phyloP scores from a whole-genome alignment of 2,888 invertebrate genomes.

The Ophioninae sp. region DNA sequence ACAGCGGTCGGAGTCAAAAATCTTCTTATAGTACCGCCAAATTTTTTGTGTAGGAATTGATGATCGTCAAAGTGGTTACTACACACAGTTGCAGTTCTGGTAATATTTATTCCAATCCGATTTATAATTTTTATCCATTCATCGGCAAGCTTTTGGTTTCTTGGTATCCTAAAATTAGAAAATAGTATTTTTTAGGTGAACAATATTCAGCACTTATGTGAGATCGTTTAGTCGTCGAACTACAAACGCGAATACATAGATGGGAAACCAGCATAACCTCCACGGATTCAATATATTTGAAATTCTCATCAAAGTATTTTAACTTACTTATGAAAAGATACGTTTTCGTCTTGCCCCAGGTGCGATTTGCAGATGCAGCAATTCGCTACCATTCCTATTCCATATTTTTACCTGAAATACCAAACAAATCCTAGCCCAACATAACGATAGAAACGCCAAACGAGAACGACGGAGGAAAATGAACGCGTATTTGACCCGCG shows the following conservation, averaged over 20 bases:
- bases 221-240: not conserved
- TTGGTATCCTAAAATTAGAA: conserved; percentile 19
- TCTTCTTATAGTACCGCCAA: conserved; percentile 17
- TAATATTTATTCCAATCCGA: conserved; percentile 7
- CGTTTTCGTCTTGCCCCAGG: conserved; percentile 13
- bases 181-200: not conserved
- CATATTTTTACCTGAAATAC: conserved; percentile 5
- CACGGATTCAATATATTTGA: conserved; percentile 5
- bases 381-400: conserved; percentile 9
- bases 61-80: conserved; percentile 7
- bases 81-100: conserved; percentile 17
- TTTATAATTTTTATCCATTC: conserved; percentile 17
- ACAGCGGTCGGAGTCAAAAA: conserved; percentile 13
- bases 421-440: conserved; percentile 9
- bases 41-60: conserved; percentile 12
- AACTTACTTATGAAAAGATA: conserved; percentile 24
- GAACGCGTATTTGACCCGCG: conserved; percentile 8
- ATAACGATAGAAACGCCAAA: not conserved
- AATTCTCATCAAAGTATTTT: conserved; percentile 8
- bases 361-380: conserved; percentile 21
- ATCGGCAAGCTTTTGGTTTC: conserved; percentile 4
- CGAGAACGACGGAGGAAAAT: conserved; percentile 1
- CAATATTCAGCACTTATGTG: too few species aligned
- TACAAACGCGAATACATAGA: conserved; percentile 14
- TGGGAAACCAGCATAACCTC: conserved; percentile 12